A percentile compares a stretch with the other conserved stretches of the same genome.
These are phyloP conservation scores for Germaria angustata DNA, from an alignment of 2,888 invertebrate species.

Conservation along the genomic window DNA sequence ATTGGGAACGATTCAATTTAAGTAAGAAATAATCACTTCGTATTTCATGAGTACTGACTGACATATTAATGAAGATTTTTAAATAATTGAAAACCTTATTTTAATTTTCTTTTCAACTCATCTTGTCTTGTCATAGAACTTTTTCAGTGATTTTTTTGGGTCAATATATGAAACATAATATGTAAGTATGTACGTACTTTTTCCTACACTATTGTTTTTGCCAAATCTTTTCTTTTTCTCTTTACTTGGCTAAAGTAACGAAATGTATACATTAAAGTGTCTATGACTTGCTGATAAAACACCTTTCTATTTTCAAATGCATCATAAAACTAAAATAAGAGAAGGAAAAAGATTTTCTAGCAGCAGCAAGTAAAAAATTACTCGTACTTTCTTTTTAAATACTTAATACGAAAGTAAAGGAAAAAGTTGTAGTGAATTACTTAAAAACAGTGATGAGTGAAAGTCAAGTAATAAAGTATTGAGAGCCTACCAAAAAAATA, in stretches of 20 bases:
- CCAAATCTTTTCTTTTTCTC: not conserved
- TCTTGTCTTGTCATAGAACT: slow-evolving; percentile 3
- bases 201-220: slow-evolving; percentile 27
- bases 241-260: slow-evolving; percentile 36
- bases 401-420: slow-evolving; percentile 44
- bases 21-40: too few relatives aligned
- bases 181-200: slow-evolving; percentile 14
- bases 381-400: slow-evolving; percentile 65
- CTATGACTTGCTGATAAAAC: slow-evolving; percentile 50
- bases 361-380: slow-evolving; percentile 45
- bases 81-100: slow-evolving; percentile 10
- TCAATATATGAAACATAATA: slow-evolving; percentile 53
- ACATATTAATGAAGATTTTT: too few relatives aligned
- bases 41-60: too few relatives aligned
- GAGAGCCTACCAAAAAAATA: too few relatives aligned
- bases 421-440: slow-evolving; percentile 27
- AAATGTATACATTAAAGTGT: slow-evolving; percentile 48
- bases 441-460: slow-evolving; percentile 8
- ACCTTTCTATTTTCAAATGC: slow-evolving; percentile 63
- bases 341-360: slow-evolving; percentile 27
- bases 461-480: not conserved
- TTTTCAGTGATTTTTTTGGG: slow-evolving; percentile 45
- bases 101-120: slow-evolving; percentile 14
- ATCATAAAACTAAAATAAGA: slow-evolving; percentile 44
- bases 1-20: too few relatives aligned